Evolutionary conservation across 1,140 invertebrate genomes (phyloP).

Genomic region (Gonioctena quinquepunctata): DNA sequence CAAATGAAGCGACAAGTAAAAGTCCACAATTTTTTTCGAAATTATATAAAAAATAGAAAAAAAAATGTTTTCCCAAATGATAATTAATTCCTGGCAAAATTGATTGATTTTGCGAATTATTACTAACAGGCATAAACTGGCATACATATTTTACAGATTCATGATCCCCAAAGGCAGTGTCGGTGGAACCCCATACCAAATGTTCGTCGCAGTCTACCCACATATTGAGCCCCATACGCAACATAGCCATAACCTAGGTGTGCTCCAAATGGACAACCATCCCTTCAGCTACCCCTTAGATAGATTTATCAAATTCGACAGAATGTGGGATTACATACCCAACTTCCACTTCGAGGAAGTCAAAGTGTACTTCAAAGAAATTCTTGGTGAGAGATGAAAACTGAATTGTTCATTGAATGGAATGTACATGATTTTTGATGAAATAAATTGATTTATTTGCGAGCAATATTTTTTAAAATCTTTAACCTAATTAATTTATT

Average conservation of each 20-base stretch:
- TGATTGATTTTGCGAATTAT: neutral
- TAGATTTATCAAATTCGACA: slow-evolving; percentile 51
- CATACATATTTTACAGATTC: slow-evolving; percentile 17
- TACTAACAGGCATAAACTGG: neutral
- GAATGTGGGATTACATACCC: slow-evolving; percentile 52
- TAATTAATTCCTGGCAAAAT: neutral
- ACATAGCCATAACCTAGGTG: too few species aligned
- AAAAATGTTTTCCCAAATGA: too few species aligned
- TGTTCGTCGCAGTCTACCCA: slow-evolving; percentile 68
- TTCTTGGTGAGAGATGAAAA: too few species aligned
- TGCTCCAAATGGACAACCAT: too few species aligned
- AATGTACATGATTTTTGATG: too few species aligned
- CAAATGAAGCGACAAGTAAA: too few species aligned
- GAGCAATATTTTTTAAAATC: too few species aligned
- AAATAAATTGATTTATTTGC: too few species aligned
- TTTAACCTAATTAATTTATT: too few species aligned
- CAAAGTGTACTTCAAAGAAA: slow-evolving; percentile 59
- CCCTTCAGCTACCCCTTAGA: slow-evolving; percentile 60
- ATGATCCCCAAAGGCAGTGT: slow-evolving; percentile 70
- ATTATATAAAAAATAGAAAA: too few species aligned
- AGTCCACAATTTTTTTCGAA: neutral
- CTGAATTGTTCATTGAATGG: too few species aligned
- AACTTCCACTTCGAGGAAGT: slow-evolving; percentile 56
- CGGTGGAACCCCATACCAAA: slow-evolving; percentile 66
- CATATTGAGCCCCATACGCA: too few species aligned